These are phyloP conservation scores for Hyphantria cunea DNA, from an alignment of 1,140 invertebrate genomes.

Conservation along the genomic window DNA sequence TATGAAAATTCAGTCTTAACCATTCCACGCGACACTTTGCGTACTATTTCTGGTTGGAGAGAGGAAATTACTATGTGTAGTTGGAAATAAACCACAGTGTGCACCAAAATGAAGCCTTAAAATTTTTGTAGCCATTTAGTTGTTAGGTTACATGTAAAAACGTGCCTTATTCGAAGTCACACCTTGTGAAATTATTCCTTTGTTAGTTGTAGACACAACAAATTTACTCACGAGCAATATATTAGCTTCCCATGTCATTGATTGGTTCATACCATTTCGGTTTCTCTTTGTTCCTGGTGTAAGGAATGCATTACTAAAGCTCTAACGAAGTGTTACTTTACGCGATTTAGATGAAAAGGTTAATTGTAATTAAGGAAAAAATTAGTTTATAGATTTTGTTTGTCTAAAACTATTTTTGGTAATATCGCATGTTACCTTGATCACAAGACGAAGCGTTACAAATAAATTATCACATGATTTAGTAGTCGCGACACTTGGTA, in stretches of 20 bases:
- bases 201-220: constrained; percentile 29
- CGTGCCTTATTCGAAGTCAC: constrained; percentile 23
- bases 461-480: background rate
- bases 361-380: constrained; percentile 15
- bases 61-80: background rate
- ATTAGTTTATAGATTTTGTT: no score
- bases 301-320: constrained; percentile 1
- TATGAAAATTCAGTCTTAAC: background rate
- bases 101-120: background rate
- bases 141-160: background rate
- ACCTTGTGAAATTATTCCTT: constrained; percentile 28
- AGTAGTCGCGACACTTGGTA: background rate
- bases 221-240: constrained; percentile 21
- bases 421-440: no score
- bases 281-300: constrained; percentile 5
- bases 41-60: constrained; percentile 8
- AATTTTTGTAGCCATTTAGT: background rate
- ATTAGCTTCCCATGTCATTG: constrained; percentile 27
- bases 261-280: constrained; percentile 11
- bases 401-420: no score
- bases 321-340: constrained; percentile 18
- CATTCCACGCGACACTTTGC: background rate
- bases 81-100: background rate
- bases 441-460: background rate
- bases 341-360: constrained; percentile 12